Percentiles rank a stretch among this genome's conserved stretches.
phyloP scores from a whole-genome alignment of 2,113 vertebrate species.

The Bujurquina vittata region DNA sequence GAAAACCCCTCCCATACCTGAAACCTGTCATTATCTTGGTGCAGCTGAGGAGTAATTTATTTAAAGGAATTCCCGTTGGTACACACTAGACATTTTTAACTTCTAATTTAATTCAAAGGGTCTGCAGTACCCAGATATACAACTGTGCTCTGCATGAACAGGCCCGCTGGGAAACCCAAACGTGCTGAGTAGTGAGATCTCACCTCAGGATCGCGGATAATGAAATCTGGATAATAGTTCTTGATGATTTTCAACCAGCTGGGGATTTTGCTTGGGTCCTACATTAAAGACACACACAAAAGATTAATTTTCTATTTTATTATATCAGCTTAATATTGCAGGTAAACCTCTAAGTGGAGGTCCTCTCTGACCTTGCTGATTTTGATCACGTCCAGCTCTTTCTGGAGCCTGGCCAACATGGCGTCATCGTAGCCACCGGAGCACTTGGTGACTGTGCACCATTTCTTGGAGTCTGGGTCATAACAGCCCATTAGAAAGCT shows the following conservation, averaged over 20 bases:
- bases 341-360: background rate
- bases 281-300: constrained; percentile 20
- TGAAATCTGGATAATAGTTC: constrained; percentile 98
- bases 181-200: constrained; percentile 24
- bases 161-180: background rate
- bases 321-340: constrained; percentile 1
- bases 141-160: background rate
- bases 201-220: constrained; percentile 95
- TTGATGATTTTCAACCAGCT: constrained; percentile 96
- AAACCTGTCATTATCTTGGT: background rate
- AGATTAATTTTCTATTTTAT: constrained; percentile 8
- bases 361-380: constrained; percentile 92
- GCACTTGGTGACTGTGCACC: constrained; percentile 99
- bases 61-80: background rate
- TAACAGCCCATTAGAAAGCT: constrained; percentile 99
- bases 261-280: constrained; percentile 97
- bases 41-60: background rate
- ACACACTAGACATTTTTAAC: background rate
- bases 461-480: constrained; percentile 89
- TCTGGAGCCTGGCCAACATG: constrained; percentile 90
- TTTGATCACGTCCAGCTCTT: constrained; percentile 95
- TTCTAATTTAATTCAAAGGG: background rate
- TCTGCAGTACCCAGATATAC: background rate
- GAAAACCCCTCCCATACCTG: background rate
- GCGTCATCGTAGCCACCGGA: constrained; percentile 94